Percentiles rank a stretch among this genome's conserved stretches.
phyloP scores from a whole-genome alignment of 2,797 vertebrate genomes.

The Chaetophractus vellerosus region DNA sequence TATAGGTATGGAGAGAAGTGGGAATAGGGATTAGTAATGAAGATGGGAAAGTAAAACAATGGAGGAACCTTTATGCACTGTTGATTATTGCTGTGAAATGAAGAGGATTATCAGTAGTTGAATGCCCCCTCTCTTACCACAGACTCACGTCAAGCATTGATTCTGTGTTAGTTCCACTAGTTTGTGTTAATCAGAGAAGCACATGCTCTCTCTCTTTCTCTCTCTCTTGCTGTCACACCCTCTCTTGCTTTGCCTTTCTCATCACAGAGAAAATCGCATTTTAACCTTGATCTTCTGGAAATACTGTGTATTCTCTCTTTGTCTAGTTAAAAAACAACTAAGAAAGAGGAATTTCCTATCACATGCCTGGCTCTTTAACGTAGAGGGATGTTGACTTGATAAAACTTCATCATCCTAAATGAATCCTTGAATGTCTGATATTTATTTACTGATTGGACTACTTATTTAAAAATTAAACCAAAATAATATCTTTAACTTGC shows the following conservation, averaged over 20 bases:
- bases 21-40: neutral
- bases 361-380: neutral
- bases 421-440: neutral
- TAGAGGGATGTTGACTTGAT: neutral
- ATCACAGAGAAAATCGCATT: neutral
- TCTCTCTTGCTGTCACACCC: neutral
- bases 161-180: neutral
- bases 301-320: neutral
- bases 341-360: neutral
- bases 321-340: neutral
- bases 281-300: neutral
- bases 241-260: neutral
- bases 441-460: neutral
- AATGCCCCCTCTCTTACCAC: too few relatives aligned
- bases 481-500: constrained; percentile 15
- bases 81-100: neutral
- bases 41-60: neutral
- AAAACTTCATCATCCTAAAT: neutral
- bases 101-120: neutral
- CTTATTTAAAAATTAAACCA: neutral
- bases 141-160: neutral
- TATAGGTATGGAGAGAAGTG: neutral
- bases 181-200: neutral
- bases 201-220: neutral
- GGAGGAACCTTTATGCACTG: neutral